These are phyloP conservation scores for Caenorhabditis uteleia DNA, from an alignment of 2,888 invertebrate species.

Conservation along the genomic window DNA sequence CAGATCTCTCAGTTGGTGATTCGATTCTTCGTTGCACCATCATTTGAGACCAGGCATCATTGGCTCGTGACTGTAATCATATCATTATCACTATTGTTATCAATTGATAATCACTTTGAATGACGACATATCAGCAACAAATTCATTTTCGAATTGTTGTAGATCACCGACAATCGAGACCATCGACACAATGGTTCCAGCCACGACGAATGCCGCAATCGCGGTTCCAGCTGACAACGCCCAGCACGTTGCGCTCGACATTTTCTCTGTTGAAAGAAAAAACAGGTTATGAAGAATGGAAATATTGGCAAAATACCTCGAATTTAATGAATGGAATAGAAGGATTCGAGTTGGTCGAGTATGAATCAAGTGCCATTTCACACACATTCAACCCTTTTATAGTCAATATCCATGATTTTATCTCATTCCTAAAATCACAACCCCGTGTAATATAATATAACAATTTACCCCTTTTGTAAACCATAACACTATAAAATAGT, in stretches of 20 bases:
- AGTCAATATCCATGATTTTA: constrained; percentile 9
- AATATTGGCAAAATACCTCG: background rate
- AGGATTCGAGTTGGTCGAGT: constrained; percentile 30
- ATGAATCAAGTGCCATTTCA: constrained; percentile 31
- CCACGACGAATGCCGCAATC: constrained; percentile 28
- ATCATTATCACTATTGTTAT: too few relatives aligned
- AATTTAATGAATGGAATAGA: background rate
- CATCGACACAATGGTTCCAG: constrained; percentile 28
- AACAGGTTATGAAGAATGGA: too few relatives aligned
- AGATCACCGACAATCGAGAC: constrained; percentile 26
- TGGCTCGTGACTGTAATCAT: constrained; percentile 36
- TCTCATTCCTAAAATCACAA: background rate
- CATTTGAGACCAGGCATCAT: constrained; percentile 49
- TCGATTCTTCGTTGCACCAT: constrained; percentile 30
- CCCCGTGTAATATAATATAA: background rate
- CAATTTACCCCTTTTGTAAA: too few relatives aligned
- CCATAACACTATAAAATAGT: too few relatives aligned
- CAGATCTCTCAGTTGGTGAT: constrained; percentile 22
- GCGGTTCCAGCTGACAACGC: constrained; percentile 36
- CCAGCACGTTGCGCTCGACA: constrained; percentile 38
- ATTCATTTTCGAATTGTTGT: constrained; percentile 25
- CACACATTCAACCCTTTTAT: constrained; percentile 28
- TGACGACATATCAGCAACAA: constrained; percentile 22
- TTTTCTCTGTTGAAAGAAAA: constrained; percentile 18
- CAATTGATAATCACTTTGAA: constrained; percentile 27